Evolutionary conservation across 2,797 vertebrate genomes (phyloP).

Genomic region (Iguana delicatissima): DNA sequence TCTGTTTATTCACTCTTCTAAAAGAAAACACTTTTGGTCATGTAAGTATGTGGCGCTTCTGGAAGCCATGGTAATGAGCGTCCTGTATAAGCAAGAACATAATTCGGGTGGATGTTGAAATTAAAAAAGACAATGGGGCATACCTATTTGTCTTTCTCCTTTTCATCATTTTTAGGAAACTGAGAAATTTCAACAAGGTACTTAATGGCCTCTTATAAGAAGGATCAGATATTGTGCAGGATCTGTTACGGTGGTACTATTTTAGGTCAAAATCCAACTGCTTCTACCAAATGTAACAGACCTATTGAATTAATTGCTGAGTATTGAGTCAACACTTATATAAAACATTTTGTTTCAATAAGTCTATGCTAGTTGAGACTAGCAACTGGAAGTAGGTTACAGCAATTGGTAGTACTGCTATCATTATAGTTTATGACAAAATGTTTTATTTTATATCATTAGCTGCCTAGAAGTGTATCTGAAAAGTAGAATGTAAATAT

Average conservation of each 20-base stretch:
- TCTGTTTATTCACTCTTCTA: neutral
- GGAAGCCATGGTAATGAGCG: conserved; percentile 11
- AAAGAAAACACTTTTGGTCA: neutral
- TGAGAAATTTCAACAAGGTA: neutral
- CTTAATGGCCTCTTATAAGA: neutral
- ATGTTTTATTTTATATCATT: neutral
- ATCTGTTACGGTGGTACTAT: too few relatives aligned
- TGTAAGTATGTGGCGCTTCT: conserved; percentile 6
- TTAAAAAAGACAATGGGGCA: neutral
- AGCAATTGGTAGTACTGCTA: neutral
- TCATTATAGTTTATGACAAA: neutral
- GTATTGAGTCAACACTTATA: too few relatives aligned
- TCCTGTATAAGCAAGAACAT: conserved; percentile 10
- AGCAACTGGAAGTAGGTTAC: too few relatives aligned
- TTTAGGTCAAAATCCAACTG: too few relatives aligned
- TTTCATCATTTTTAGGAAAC: neutral
- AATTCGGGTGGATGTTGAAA: neutral
- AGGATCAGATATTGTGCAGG: too few relatives aligned
- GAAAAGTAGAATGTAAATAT: too few relatives aligned
- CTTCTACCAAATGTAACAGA: too few relatives aligned
- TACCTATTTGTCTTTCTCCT: neutral
- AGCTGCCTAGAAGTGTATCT: neutral
- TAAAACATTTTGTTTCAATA: neutral
- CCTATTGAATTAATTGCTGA: too few relatives aligned
- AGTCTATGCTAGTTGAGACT: too few relatives aligned